These are phyloP conservation scores for Oxygymnocypris stewartii DNA, from an alignment of 2,113 vertebrate species.

Conservation along the genomic window DNA sequence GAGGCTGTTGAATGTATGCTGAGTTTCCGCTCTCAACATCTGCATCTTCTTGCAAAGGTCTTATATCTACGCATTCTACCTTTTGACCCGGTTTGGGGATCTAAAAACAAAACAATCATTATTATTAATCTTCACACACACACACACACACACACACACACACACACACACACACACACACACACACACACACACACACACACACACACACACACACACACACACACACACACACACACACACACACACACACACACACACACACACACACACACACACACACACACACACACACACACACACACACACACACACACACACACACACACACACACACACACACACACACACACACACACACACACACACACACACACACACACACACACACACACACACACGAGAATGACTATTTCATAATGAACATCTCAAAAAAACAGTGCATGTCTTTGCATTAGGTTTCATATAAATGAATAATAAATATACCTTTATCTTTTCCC, in stretches of 20 bases:
- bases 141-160: not conserved
- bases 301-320: not conserved
- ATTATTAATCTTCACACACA: not conserved
- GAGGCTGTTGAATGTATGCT: not conserved
- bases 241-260: not conserved
- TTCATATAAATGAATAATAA: not conserved
- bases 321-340: not conserved
- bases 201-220: not conserved
- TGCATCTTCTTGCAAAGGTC: accelerated
- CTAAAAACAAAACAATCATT: not conserved
- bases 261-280: not conserved
- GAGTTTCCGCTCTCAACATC: not conserved
- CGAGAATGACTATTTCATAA: not conserved
- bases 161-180: not conserved
- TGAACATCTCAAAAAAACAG: not conserved
- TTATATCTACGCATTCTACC: accelerated
- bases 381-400: not conserved
- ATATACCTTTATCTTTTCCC: not conserved
- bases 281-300: not conserved
- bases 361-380: not conserved
- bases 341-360: not conserved
- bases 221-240: not conserved
- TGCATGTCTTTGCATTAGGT: not conserved
- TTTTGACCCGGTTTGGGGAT: accelerated
- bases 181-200: not conserved